Evolutionary conservation across 2,113 vertebrate species (phyloP).

Genomic region (Bufo gargarizans): DNA sequence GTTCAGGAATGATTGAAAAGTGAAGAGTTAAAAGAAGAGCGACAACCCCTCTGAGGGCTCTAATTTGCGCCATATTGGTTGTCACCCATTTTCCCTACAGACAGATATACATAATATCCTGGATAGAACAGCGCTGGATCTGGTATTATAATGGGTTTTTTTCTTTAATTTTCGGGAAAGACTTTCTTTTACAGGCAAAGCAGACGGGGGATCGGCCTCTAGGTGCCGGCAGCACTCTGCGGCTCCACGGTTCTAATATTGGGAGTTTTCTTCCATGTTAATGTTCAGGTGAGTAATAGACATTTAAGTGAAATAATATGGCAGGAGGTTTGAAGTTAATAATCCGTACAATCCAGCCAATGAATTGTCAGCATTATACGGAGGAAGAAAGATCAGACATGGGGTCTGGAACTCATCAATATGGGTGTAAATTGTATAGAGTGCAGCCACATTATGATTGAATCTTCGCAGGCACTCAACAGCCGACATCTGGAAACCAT

Average conservation of each 20-base stretch:
- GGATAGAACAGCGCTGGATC: not conserved
- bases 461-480: conserved; percentile 40
- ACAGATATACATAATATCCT: not conserved
- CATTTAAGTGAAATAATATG: conserved; percentile 41
- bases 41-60: no score
- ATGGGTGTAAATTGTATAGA: conserved; percentile 48
- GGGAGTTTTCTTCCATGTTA: conserved; percentile 11
- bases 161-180: not conserved
- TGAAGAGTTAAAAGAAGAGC: no score
- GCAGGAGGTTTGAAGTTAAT: conserved; percentile 31
- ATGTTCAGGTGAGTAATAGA: conserved; percentile 34
- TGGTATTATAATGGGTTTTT: not conserved
- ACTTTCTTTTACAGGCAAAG: not conserved
- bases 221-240: not conserved
- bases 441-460: conserved; percentile 33
- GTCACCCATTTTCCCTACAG: not conserved
- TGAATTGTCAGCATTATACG: conserved; percentile 13
- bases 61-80: not conserved
- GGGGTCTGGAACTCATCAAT: conserved; percentile 52
- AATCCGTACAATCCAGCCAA: conserved; percentile 33
- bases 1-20: no score
- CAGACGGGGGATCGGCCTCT: not conserved
- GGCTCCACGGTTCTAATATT: conserved; percentile 26
- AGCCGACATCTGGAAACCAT: conserved; percentile 50
- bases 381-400: conserved; percentile 53